Percentiles rank a stretch among this genome's conserved stretches.
Conservation (phyloP, 2,797 vertebrate genomes). For the Tachyglossus aculeatus region DNA sequence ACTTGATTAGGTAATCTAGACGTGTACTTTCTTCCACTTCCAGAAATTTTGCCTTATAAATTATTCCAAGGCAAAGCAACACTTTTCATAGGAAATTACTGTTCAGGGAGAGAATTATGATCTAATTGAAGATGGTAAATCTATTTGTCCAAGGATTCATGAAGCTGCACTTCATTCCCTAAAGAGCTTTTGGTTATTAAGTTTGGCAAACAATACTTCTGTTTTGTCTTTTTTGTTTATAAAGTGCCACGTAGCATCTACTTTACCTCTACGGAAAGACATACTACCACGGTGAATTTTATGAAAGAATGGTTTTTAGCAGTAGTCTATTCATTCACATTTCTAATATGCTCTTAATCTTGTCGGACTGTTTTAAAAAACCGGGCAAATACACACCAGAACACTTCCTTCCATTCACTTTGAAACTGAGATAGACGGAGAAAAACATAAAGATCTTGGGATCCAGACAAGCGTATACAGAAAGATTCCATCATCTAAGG, state of each 20-base stretch:
- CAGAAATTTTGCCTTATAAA: constrained; percentile 67
- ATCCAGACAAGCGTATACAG: background rate
- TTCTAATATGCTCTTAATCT: constrained; percentile 26
- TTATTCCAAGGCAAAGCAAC: constrained; percentile 69
- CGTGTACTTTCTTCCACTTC: constrained; percentile 64
- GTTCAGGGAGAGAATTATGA: constrained; percentile 53
- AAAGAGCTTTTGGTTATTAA: constrained; percentile 50
- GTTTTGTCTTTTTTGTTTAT: constrained; percentile 48
- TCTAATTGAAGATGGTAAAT: constrained; percentile 62
- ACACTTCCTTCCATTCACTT: constrained; percentile 22
- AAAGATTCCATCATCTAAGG: constrained; percentile 11
- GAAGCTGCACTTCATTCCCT: constrained; percentile 50
- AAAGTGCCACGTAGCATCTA: constrained; percentile 34
- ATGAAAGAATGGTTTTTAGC: background rate
- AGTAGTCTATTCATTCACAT: constrained; percentile 22
- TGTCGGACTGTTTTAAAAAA: constrained; percentile 17
- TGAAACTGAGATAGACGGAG: constrained; percentile 26
- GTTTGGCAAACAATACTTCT: constrained; percentile 53
- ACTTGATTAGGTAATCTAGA: constrained; percentile 70
- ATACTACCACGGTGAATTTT: constrained; percentile 13
- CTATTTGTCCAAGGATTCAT: constrained; percentile 53
- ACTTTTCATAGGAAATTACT: constrained; percentile 63
- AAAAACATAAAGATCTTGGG: background rate
- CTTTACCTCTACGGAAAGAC: constrained; percentile 35
- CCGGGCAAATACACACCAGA: background rate